These are phyloP conservation scores for Liposcelis brunnea DNA, from an alignment of 2,888 invertebrate species.

Conservation along the genomic window DNA sequence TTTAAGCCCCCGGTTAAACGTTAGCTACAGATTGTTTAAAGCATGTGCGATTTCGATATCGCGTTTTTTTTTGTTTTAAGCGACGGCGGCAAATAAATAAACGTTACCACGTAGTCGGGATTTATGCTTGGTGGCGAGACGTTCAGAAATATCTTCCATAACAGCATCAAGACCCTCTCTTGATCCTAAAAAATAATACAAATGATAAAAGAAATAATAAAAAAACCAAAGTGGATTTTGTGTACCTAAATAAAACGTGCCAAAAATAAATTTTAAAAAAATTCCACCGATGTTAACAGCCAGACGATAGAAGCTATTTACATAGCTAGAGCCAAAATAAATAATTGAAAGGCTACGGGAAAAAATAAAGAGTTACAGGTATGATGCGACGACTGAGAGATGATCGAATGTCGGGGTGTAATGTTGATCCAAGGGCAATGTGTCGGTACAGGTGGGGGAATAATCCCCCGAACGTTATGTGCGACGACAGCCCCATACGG, in stretches of 20 bases:
- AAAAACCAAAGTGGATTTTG: too few relatives aligned
- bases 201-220: too few relatives aligned
- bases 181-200: too few relatives aligned
- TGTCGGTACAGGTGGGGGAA: conserved; percentile 17
- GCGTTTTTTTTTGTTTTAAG: too few relatives aligned
- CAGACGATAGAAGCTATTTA: too few relatives aligned
- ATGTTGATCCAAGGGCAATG: conserved; percentile 23
- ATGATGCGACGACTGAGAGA: conserved; percentile 72
- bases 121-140: not conserved
- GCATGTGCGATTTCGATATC: too few relatives aligned
- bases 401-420: conserved; percentile 53
- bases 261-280: not conserved
- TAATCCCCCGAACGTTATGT: conserved; percentile 25
- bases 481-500: conserved; percentile 35
- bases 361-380: conserved; percentile 46
- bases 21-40: too few relatives aligned
- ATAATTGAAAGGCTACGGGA: not conserved
- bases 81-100: not conserved
- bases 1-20: too few relatives aligned
- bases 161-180: not conserved
- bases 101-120: not conserved
- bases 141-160: not conserved
- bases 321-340: too few relatives aligned
- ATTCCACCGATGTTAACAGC: conserved; percentile 9
- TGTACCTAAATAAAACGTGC: too few relatives aligned